These are phyloP conservation scores for Podabrus alpinus DNA, from an alignment of 2,888 invertebrate genomes.

Conservation along the genomic window DNA sequence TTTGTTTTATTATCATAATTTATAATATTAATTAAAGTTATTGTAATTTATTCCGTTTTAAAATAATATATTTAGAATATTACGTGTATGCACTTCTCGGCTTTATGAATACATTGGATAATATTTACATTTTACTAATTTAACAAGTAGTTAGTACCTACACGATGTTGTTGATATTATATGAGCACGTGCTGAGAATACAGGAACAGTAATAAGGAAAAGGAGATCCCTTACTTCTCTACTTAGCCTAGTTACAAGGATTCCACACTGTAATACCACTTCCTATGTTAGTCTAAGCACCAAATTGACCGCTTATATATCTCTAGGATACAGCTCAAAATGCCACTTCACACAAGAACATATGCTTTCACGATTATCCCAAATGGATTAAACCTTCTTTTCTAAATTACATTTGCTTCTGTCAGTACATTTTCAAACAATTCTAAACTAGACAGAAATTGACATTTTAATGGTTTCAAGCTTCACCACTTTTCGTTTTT, in stretches of 20 bases:
- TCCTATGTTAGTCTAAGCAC: constrained; percentile 22
- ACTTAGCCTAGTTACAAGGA: constrained; percentile 25
- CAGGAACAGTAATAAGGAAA: constrained; percentile 16
- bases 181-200: constrained; percentile 17
- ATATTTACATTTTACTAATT: constrained; percentile 15
- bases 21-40: not conserved
- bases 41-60: not conserved
- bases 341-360: constrained; percentile 15
- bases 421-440: not conserved
- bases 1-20: not conserved
- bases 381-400: constrained; percentile 18
- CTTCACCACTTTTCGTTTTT: not conserved
- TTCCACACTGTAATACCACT: constrained; percentile 20
- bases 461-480: constrained; percentile 5
- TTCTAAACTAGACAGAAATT: not conserved
- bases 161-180: constrained; percentile 17
- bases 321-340: constrained; percentile 11
- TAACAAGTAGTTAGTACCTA: constrained; percentile 15
- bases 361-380: constrained; percentile 18
- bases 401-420: not conserved
- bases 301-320: constrained; percentile 20
- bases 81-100: not conserved
- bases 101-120: constrained; percentile 2
- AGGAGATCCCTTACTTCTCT: constrained; percentile 7
- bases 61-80: not conserved